Percentiles rank a stretch among this genome's conserved stretches.
These are phyloP conservation scores for Heliconius charithonia DNA, from an alignment of 2,888 invertebrate species.

Conservation along the genomic window DNA sequence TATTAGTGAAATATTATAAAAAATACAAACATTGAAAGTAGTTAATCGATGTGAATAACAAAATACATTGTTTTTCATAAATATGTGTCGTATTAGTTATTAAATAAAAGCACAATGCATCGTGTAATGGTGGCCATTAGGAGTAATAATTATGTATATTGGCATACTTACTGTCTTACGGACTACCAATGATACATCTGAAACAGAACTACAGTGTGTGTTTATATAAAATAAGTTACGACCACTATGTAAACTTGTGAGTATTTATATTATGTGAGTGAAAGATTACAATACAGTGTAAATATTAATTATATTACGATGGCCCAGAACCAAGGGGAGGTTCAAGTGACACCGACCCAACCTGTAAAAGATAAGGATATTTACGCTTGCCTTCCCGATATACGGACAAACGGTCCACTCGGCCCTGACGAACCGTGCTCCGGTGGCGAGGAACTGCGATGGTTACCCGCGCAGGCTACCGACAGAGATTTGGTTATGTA, in stretches of 20 bases:
- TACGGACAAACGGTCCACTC: conserved; percentile 77
- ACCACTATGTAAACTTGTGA: conserved; percentile 70
- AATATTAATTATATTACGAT: conserved; percentile 72
- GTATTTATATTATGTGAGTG: conserved; percentile 64
- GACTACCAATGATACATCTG: conserved; percentile 69
- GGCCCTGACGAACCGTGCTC: conserved; percentile 78
- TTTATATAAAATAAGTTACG: conserved; percentile 56
- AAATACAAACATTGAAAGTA: conserved; percentile 60
- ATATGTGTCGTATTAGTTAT: conserved; percentile 60
- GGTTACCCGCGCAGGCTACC: conserved; percentile 96
- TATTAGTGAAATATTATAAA: conserved; percentile 64
- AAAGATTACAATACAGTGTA: conserved; percentile 68
- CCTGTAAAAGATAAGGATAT: conserved; percentile 80
- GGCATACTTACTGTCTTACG: conserved; percentile 79
- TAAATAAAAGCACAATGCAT: conserved; percentile 79
- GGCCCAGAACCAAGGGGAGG: conserved; percentile 83
- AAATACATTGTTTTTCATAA: conserved; percentile 57
- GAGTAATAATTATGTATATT: conserved; percentile 83
- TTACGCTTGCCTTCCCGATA: conserved; percentile 84
- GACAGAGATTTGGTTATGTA: conserved; percentile 99
- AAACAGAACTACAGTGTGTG: conserved; percentile 55
- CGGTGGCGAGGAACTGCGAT: conserved; percentile 93
- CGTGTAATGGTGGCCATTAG: conserved; percentile 84
- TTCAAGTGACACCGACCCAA: conserved; percentile 82
- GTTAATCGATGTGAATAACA: conserved; percentile 59